phyloP scores from a whole-genome alignment of 2,888 invertebrate species.

The Drosophila melanosoma region DNA sequence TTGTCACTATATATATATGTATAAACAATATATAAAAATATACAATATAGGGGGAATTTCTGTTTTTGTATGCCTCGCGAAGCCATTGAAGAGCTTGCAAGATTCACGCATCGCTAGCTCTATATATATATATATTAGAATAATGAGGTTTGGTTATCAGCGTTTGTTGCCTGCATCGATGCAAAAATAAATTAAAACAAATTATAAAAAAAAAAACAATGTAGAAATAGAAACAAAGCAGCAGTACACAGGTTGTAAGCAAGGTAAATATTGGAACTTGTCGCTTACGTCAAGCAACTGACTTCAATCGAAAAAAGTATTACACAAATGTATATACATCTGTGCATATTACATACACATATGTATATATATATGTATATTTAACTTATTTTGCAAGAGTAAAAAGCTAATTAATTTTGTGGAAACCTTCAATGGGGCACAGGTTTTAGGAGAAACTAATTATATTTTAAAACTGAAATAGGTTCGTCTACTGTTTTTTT shows the following conservation, averaged over 20 bases:
- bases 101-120: conserved; percentile 36
- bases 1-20: neutral
- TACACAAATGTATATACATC: neutral
- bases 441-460: neutral
- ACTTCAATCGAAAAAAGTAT: conserved; percentile 34
- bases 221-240: conserved; percentile 10
- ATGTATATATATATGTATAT: conserved; percentile 5
- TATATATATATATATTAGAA: conserved; percentile 11
- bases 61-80: neutral
- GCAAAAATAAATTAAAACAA: conserved; percentile 5
- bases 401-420: neutral
- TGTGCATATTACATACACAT: neutral
- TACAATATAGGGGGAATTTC: neutral
- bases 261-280: conserved; percentile 41
- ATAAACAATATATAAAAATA: neutral
- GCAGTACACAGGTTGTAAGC: conserved; percentile 14
- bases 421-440: conserved; percentile 2
- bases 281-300: conserved; percentile 38
- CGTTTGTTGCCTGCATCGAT: conserved; percentile 2
- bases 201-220: neutral
- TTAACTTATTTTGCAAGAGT: conserved; percentile 19
- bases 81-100: conserved; percentile 15
- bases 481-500: conserved; percentile 8
- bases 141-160: conserved; percentile 24
- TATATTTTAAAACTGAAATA: conserved; percentile 19